A percentile compares a stretch with the other conserved stretches of the same genome.
Evolutionary conservation across 2,113 vertebrate species (phyloP).

Genomic region (Eudyptes chrysolophus): DNA sequence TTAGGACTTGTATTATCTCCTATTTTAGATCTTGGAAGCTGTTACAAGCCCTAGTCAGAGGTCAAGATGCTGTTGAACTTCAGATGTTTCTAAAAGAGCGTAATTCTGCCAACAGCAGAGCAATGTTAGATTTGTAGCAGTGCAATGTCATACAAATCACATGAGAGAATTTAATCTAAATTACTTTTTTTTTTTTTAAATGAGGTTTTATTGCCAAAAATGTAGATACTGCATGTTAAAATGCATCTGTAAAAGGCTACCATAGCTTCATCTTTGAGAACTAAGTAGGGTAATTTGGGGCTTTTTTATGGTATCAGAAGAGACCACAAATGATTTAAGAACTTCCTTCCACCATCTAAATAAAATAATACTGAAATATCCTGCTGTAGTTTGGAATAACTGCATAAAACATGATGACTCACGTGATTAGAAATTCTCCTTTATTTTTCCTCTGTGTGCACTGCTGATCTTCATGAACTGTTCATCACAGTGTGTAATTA

Average conservation of each 20-base stretch:
- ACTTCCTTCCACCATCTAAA: slow-evolving; percentile 14
- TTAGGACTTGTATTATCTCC: neutral
- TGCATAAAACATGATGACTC: slow-evolving; percentile 11
- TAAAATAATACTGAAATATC: slow-evolving; percentile 29
- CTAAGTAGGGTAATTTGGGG: neutral
- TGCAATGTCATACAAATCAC: neutral
- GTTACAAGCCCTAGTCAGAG: neutral
- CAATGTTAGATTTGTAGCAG: neutral
- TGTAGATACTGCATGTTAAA: neutral
- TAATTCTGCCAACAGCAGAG: neutral
- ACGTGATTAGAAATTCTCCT: neutral
- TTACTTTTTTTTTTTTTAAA: neutral
- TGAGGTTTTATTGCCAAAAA: neutral
- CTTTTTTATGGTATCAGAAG: neutral
- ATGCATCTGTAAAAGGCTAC: neutral
- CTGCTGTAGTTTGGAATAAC: neutral
- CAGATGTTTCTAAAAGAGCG: neutral
- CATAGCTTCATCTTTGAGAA: neutral
- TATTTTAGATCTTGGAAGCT: slow-evolving; percentile 11
- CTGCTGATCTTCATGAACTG: neutral
- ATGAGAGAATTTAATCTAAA: neutral
- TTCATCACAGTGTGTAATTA: neutral
- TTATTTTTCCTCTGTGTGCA: slow-evolving; percentile 7
- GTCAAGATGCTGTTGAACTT: slow-evolving; percentile 47
- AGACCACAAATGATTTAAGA: neutral